Conservation (phyloP, 2,797 vertebrate genomes). For the Podarcis lilfordi region DNA sequence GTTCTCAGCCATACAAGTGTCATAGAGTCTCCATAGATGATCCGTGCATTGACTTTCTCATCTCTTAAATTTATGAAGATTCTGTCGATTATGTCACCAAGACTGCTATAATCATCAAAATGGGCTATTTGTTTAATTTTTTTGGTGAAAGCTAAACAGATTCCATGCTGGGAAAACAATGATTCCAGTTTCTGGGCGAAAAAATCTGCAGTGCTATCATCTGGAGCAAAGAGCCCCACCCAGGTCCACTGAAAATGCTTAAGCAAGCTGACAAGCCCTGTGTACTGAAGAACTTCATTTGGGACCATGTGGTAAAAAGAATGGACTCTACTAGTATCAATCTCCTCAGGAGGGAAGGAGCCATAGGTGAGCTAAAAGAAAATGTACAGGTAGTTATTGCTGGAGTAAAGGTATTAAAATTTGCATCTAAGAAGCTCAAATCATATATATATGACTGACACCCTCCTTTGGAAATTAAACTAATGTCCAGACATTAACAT, state of each 20-base stretch:
- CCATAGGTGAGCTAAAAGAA: background rate
- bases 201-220: background rate
- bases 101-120: background rate
- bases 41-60: background rate
- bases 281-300: background rate
- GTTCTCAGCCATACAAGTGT: background rate
- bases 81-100: background rate
- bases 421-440: too few relatives aligned
- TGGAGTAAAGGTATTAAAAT: too few relatives aligned
- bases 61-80: background rate
- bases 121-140: background rate
- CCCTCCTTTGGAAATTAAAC: too few relatives aligned
- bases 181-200: background rate
- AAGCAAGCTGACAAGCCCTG: background rate
- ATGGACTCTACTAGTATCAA: background rate
- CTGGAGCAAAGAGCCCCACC: background rate
- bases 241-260: background rate
- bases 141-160: background rate
- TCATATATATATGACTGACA: too few relatives aligned
- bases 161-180: background rate
- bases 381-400: background rate
- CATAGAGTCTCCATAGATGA: background rate
- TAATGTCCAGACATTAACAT: too few relatives aligned
- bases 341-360: background rate
- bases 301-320: background rate